Evolutionary conservation across 2,797 vertebrate species (phyloP).

Genomic region (Hyperoplus lanceolatus): DNA sequence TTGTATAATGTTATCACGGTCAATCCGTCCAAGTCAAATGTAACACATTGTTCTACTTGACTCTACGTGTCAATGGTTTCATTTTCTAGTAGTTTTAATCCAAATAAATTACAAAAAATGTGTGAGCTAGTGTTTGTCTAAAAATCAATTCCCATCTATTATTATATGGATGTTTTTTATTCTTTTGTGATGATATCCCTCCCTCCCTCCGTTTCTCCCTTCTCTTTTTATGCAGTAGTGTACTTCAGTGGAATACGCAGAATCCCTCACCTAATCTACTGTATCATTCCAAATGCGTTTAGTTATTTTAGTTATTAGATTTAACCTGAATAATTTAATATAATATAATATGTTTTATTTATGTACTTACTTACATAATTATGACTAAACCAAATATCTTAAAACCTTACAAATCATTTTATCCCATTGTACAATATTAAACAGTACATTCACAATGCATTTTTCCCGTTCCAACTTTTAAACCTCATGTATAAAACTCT

Average conservation of each 20-base stretch:
- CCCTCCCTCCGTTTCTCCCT: background rate
- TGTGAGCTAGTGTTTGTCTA: background rate
- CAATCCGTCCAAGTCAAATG: constrained; percentile 19
- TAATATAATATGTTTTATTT: too few species aligned
- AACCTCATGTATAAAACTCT: background rate
- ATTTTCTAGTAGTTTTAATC: constrained; percentile 8
- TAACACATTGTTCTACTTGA: background rate
- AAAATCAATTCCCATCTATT: background rate
- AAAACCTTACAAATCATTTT: background rate
- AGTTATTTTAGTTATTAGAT: background rate
- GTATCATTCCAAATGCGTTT: background rate
- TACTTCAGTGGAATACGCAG: background rate
- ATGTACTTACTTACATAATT: too few species aligned
- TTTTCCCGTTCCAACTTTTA: background rate
- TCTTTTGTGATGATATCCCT: background rate
- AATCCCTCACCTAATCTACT: background rate
- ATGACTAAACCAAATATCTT: background rate
- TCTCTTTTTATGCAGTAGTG: background rate
- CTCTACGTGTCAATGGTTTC: background rate
- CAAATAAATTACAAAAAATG: background rate
- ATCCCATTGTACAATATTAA: background rate
- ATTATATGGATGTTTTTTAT: background rate
- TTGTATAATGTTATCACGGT: constrained; percentile 36
- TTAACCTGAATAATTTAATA: too few species aligned
- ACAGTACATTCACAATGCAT: constrained; percentile 3